Percentiles rank a stretch among this genome's conserved stretches.
Conservation (phyloP, 2,888 invertebrate genomes). For the Diarsia dahlii region DNA sequence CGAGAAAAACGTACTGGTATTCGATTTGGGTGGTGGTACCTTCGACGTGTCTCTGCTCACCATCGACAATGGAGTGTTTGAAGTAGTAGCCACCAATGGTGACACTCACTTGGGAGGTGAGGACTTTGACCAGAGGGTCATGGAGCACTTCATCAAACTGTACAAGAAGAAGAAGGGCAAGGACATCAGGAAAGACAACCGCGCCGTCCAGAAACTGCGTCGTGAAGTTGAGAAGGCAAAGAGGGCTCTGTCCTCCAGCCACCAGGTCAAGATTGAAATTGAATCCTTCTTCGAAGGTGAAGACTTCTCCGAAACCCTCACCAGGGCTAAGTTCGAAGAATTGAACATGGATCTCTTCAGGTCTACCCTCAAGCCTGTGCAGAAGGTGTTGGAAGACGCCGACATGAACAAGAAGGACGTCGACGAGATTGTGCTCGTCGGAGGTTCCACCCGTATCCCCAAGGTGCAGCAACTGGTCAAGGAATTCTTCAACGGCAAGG, state of each 20-base stretch:
- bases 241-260: constrained; percentile 97
- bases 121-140: constrained; percentile 99
- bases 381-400: constrained; percentile 99
- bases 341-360: constrained; percentile 98
- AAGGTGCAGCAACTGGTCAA: constrained; percentile 98
- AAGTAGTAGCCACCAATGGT: constrained; percentile 97
- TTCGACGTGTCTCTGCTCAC: constrained; percentile 99
- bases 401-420: constrained; percentile 99
- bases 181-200: constrained; percentile 98
- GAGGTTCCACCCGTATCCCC: constrained; percentile 99
- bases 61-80: constrained; percentile 99
- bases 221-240: constrained; percentile 99
- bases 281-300: constrained; percentile 99
- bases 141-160: constrained; percentile 99
- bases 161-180: constrained; percentile 99
- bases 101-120: constrained; percentile 99
- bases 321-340: constrained; percentile 99
- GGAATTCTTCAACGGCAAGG: constrained; percentile 99
- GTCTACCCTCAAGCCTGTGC: constrained; percentile 98
- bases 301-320: constrained; percentile 99
- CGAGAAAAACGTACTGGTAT: constrained; percentile 99
- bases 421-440: constrained; percentile 99
- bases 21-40: constrained; percentile 99
- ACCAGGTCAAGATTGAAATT: constrained; percentile 99
- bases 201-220: constrained; percentile 98